These are phyloP conservation scores for Potorous gilbertii DNA, from an alignment of 2,797 vertebrate genomes.

Conservation along the genomic window DNA sequence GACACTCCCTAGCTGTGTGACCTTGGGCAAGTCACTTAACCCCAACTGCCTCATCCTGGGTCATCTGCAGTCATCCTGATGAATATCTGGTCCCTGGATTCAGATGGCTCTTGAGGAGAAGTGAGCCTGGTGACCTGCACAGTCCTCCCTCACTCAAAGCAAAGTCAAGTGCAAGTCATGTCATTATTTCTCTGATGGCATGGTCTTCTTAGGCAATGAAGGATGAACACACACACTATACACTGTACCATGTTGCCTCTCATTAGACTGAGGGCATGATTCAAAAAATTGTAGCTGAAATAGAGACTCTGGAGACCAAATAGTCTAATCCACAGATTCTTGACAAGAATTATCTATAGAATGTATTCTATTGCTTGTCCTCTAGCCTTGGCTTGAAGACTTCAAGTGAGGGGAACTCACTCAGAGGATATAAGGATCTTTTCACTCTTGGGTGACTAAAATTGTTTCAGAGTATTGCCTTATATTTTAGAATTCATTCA, in stretches of 20 bases:
- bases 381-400: neutral
- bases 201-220: too few species aligned
- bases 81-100: too few species aligned
- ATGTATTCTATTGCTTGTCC: neutral
- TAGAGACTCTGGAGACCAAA: neutral
- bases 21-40: too few species aligned
- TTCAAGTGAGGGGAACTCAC: neutral
- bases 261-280: neutral
- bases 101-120: too few species aligned
- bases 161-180: too few species aligned
- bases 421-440: neutral
- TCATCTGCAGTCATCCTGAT: too few species aligned
- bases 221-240: too few species aligned
- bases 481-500: neutral
- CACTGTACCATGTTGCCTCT: neutral
- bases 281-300: neutral
- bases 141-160: too few species aligned
- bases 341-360: neutral
- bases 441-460: neutral
- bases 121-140: too few species aligned
- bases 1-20: too few species aligned
- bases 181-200: too few species aligned
- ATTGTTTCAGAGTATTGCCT: neutral
- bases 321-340: neutral
- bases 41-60: too few species aligned